Conservation (phyloP, 2,113 vertebrate species). For the Chitala chitala region DNA sequence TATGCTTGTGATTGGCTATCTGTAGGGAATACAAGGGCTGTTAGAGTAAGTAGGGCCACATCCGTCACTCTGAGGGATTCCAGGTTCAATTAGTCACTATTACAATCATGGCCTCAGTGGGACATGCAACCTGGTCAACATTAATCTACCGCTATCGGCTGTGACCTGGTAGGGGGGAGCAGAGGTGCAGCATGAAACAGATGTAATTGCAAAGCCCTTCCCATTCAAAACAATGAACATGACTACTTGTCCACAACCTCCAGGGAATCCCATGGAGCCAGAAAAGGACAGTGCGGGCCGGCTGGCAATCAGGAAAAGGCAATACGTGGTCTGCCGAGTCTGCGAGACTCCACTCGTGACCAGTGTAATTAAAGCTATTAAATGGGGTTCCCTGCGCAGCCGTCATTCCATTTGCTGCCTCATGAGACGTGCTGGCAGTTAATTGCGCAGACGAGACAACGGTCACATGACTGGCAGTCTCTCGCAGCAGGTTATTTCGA, state of each 20-base stretch:
- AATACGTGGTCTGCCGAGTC: background rate
- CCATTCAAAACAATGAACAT: background rate
- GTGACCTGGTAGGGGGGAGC: background rate
- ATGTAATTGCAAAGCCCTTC: background rate
- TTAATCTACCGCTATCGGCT: constrained; percentile 13
- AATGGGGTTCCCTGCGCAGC: background rate
- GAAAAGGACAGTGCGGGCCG: too few species aligned
- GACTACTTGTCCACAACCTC: background rate
- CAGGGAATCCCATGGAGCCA: background rate
- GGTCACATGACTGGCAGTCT: background rate
- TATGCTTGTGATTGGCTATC: background rate
- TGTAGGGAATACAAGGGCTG: constrained; percentile 19
- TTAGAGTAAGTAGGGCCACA: constrained; percentile 7
- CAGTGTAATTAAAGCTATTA: background rate
- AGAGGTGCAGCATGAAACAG: background rate
- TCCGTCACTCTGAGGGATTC: constrained; percentile 10
- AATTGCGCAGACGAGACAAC: background rate
- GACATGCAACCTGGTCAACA: constrained; percentile 12
- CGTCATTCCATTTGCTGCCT: background rate
- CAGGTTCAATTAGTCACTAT: constrained; percentile 14
- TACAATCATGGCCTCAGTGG: background rate
- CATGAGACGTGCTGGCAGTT: background rate
- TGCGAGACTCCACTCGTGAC: too few species aligned
- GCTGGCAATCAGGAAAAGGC: background rate
- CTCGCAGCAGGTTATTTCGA: too few species aligned